A percentile compares a stretch with the other conserved stretches of the same genome.
These are phyloP conservation scores for Myrmecophaga tridactyla DNA, from an alignment of 2,113 vertebrate species.

Conservation along the genomic window DNA sequence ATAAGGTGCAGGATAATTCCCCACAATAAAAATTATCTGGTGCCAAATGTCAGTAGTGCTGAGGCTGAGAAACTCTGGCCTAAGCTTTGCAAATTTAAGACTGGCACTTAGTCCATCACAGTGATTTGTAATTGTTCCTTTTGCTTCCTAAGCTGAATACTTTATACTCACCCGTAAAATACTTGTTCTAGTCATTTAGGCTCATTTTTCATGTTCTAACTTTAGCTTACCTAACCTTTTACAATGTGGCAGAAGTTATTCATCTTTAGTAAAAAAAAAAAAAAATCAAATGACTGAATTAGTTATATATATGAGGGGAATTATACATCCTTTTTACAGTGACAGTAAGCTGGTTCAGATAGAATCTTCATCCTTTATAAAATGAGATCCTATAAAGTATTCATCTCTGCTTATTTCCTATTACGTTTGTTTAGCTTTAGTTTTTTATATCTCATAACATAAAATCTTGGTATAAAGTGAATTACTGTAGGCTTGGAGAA, in stretches of 20 bases:
- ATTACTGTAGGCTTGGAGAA: slow-evolving; percentile 13
- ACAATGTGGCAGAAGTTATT: neutral
- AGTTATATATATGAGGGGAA: neutral
- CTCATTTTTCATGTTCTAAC: slow-evolving; percentile 22
- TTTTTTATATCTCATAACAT: slow-evolving; percentile 54
- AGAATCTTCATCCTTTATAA: slow-evolving; percentile 28
- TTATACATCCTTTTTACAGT: slow-evolving; percentile 25
- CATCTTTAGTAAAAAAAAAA: neutral
- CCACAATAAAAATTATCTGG: neutral
- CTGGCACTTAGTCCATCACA: neutral
- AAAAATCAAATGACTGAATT: neutral
- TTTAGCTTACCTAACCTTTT: slow-evolving; percentile 32
- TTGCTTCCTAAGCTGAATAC: neutral
- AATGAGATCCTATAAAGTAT: neutral
- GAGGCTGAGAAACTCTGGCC: neutral
- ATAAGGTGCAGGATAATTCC: neutral
- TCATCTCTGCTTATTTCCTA: slow-evolving; percentile 34
- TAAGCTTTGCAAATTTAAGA: neutral
- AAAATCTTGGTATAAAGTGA: slow-evolving; percentile 30
- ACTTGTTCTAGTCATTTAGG: neutral
- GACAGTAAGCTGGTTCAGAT: slow-evolving; percentile 22
- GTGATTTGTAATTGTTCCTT: neutral
- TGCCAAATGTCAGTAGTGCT: neutral
- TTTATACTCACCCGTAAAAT: neutral
- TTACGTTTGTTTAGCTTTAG: slow-evolving; percentile 4